phyloP scores from a whole-genome alignment of 2,797 vertebrate genomes.

The Acridotheres tristis region DNA sequence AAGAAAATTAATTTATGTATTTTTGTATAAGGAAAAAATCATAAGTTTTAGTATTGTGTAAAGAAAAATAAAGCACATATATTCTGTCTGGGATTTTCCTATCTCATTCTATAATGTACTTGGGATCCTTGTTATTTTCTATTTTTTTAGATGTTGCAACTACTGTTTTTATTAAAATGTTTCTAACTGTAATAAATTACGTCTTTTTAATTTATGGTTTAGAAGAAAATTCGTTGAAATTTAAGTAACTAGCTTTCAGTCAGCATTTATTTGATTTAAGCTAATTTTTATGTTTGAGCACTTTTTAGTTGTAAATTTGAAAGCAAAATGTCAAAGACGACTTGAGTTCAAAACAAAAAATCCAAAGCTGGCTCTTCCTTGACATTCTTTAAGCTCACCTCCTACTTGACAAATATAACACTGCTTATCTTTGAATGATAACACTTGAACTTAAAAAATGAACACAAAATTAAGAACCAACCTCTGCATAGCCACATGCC shows the following conservation, averaged over 20 bases:
- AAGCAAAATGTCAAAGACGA: not conserved
- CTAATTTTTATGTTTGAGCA: not conserved
- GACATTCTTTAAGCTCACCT: not conserved
- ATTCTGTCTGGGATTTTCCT: not conserved
- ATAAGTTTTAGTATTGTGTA: not conserved
- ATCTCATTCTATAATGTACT: not conserved
- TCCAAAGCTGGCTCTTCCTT: not conserved
- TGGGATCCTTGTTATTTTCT: not conserved
- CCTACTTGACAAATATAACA: not conserved
- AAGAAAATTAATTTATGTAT: not conserved
- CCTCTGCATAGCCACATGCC: not conserved
- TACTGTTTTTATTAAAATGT: not conserved
- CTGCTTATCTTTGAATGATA: not conserved
- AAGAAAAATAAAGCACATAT: not conserved
- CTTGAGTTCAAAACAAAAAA: not conserved
- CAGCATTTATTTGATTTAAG: not conserved
- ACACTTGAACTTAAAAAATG: not conserved
- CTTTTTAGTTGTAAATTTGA: not conserved
- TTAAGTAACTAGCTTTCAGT: not conserved
- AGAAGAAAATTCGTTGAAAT: not conserved
- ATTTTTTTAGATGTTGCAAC: not conserved
- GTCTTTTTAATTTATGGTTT: not conserved
- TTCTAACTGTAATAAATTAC: not conserved
- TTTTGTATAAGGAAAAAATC: not conserved
- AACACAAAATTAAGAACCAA: not conserved